Conservation (phyloP, 2,113 vertebrate genomes). For the Phalacrocorax carbo region DNA sequence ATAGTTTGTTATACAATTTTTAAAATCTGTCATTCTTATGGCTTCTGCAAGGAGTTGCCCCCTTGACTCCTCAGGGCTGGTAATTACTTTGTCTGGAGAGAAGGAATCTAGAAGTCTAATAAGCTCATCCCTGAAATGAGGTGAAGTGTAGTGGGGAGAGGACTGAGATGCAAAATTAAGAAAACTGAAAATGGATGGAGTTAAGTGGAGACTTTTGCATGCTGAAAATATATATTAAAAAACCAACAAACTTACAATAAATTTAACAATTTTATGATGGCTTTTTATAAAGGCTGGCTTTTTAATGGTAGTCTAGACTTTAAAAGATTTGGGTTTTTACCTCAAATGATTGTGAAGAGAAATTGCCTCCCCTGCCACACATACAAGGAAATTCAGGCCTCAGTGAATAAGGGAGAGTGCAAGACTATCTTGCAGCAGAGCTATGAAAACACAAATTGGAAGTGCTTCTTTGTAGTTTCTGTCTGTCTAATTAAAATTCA, state of each 20-base stretch:
- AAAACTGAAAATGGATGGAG: neutral
- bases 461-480: neutral
- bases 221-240: neutral
- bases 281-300: neutral
- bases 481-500: neutral
- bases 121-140: neutral
- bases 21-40: neutral
- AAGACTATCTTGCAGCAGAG: neutral
- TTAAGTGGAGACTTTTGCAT: neutral
- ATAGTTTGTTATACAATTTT: neutral
- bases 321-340: neutral
- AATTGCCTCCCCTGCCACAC: accelerated
- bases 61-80: neutral
- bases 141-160: accelerated
- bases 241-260: neutral
- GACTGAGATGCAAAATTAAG: neutral
- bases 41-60: neutral
- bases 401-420: neutral
- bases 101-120: neutral
- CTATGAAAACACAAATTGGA: neutral
- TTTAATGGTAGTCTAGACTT: neutral
- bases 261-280: neutral
- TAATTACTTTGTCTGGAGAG: neutral
- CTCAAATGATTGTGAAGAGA: neutral
- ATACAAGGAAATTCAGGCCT: neutral